Percentiles rank a stretch among this genome's conserved stretches.
These are phyloP conservation scores for Protobothrops flavoviridis DNA, from an alignment of 2,113 vertebrate genomes.

Conservation along the genomic window DNA sequence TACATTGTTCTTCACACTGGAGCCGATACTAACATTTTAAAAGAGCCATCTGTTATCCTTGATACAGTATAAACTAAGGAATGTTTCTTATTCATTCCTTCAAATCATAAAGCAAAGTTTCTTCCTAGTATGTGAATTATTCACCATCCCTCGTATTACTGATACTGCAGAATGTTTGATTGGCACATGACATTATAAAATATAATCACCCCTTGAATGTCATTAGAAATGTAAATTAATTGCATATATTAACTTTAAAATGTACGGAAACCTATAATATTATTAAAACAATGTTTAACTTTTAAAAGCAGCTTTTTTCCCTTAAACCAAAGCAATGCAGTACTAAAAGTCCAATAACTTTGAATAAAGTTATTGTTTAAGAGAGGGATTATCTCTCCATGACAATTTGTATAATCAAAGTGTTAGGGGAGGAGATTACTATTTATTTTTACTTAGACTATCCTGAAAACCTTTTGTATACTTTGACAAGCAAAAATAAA, in stretches of 20 bases:
- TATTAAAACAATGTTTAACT: background rate
- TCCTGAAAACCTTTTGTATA: conserved; percentile 25
- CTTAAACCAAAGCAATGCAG: background rate
- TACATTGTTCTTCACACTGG: background rate
- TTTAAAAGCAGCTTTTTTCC: background rate
- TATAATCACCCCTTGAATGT: background rate
- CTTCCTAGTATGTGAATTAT: background rate
- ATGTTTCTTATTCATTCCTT: background rate
- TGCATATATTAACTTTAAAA: conserved; percentile 9
- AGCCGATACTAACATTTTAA: background rate
- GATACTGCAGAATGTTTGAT: background rate
- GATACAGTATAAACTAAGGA: background rate
- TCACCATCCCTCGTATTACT: background rate
- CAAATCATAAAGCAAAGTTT: background rate
- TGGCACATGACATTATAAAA: background rate
- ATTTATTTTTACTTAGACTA: conserved; percentile 21
- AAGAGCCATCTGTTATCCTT: background rate
- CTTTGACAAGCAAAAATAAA: conserved; percentile 37
- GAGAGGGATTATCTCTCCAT: background rate
- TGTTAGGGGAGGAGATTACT: background rate
- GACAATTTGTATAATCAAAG: background rate
- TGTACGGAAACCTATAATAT: background rate
- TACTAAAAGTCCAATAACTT: background rate
- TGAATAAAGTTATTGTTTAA: background rate
- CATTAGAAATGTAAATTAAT: conserved; percentile 4